These are phyloP conservation scores for Himalopsyche japonica DNA, from an alignment of 2,888 invertebrate species.

Conservation along the genomic window DNA sequence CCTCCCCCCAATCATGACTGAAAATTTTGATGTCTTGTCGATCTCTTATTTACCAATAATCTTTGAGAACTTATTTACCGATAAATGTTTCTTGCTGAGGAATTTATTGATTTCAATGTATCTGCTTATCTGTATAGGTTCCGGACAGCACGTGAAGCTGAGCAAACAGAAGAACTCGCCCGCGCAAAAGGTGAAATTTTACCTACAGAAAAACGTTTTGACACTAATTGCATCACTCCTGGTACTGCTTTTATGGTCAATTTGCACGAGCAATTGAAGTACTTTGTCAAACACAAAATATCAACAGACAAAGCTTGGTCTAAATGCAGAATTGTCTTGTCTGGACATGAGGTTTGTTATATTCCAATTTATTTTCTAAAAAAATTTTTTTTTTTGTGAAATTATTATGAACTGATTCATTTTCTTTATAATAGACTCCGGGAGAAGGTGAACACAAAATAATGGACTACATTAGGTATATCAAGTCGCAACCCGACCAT, in stretches of 20 bases:
- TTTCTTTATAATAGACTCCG: constrained; percentile 67
- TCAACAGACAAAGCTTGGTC: constrained; percentile 87
- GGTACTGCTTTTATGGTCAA: constrained; percentile 93
- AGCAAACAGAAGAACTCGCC: constrained; percentile 75
- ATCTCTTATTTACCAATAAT: no score
- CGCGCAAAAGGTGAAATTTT: constrained; percentile 75
- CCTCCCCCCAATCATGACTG: no score
- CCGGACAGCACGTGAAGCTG: constrained; percentile 87
- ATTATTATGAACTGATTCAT: background rate
- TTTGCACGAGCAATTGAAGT: constrained; percentile 82
- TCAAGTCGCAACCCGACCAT: constrained; percentile 81
- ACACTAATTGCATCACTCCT: constrained; percentile 98
- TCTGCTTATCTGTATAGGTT: constrained; percentile 59
- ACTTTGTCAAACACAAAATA: constrained; percentile 84
- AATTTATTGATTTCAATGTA: background rate
- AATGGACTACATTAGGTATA: constrained; percentile 95
- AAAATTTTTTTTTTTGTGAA: background rate
- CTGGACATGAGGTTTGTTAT: constrained; percentile 82
- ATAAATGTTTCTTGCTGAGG: no score
- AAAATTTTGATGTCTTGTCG: no score
- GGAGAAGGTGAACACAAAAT: constrained; percentile 99
- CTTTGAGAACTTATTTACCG: no score
- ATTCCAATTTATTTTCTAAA: background rate
- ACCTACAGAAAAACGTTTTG: constrained; percentile 82
- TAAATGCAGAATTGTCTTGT: constrained; percentile 81